Evolutionary conservation across 2,888 invertebrate genomes (phyloP).

Genomic region (Athetis lepigone): DNA sequence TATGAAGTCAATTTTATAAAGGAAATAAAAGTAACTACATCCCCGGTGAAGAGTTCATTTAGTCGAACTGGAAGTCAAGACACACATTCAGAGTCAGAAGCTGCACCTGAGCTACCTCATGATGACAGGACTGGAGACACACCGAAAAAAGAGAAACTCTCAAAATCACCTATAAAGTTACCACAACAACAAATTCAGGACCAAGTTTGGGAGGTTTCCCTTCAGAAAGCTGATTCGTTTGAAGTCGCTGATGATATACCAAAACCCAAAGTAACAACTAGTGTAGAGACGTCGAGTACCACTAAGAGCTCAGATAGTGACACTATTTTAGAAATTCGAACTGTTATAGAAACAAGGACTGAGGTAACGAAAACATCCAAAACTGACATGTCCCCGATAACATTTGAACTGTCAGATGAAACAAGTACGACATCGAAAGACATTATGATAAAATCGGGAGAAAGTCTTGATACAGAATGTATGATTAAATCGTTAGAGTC

Average conservation of each 20-base stretch:
- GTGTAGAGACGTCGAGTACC: conserved; percentile 68
- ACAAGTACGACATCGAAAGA: conserved; percentile 85
- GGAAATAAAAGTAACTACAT: conserved; percentile 89
- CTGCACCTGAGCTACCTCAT: conserved; percentile 87
- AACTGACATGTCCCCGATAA: conserved; percentile 83
- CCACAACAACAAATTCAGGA: conserved; percentile 86
- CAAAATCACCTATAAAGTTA: conserved; percentile 84
- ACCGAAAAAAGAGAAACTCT: conserved; percentile 80
- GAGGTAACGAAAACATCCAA: conserved; percentile 77
- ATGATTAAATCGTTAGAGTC: conserved; percentile 89
- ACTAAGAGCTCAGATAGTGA: conserved; percentile 75
- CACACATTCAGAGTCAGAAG: conserved; percentile 90
- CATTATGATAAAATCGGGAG: conserved; percentile 88
- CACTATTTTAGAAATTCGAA: conserved; percentile 74
- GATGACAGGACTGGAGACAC: conserved; percentile 83
- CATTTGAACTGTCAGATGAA: conserved; percentile 84
- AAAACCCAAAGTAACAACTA: conserved; percentile 67
- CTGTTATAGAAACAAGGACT: conserved; percentile 72
- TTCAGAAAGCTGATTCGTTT: conserved; percentile 83
- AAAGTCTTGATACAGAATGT: conserved; percentile 87
- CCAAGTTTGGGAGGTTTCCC: conserved; percentile 86
- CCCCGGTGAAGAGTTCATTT: conserved; percentile 87
- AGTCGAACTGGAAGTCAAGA: conserved; percentile 90
- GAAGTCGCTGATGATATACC: conserved; percentile 79
- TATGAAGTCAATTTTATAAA: conserved; percentile 89